Evolutionary conservation across 1,140 invertebrate species (phyloP).

Genomic region (Pogonomyrmex californicus): DNA sequence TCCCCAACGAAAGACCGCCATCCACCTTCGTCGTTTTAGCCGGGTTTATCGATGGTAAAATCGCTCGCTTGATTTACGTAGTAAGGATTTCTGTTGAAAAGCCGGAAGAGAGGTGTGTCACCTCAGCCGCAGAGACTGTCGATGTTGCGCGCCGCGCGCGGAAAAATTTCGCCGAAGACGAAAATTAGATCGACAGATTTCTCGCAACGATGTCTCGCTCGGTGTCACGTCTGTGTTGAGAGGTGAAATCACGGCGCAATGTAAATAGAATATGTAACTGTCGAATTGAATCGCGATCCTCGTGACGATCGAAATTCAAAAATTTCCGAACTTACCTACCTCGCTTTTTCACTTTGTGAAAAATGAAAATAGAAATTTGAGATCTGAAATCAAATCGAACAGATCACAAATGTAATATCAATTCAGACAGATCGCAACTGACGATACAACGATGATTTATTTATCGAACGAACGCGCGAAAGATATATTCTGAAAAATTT

Average conservation of each 20-base stretch:
- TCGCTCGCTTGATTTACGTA: slow-evolving; percentile 36
- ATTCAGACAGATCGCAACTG: background rate
- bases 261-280: slow-evolving; percentile 22
- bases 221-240: slow-evolving; percentile 11
- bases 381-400: background rate
- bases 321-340: background rate
- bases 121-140: slow-evolving; percentile 33
- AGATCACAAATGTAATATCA: background rate
- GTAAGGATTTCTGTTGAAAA: slow-evolving; percentile 46
- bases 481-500: no score
- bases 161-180: slow-evolving; percentile 25
- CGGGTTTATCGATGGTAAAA: slow-evolving; percentile 53
- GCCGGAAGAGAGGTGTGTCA: slow-evolving; percentile 42
- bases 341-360: background rate
- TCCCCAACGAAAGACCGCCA: slow-evolving; percentile 32
- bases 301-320: slow-evolving; percentile 1
- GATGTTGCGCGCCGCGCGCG: slow-evolving; percentile 21
- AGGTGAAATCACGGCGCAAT: background rate
- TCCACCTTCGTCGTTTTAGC: slow-evolving; percentile 44
- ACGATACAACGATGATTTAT: background rate
- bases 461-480: no score
- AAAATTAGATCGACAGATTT: slow-evolving; percentile 62
- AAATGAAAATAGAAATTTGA: background rate
- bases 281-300: background rate
- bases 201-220: slow-evolving; percentile 20